Evolutionary conservation across 2,888 invertebrate genomes (phyloP), one percentile per base, ranked within the genome.

Genomic region (Luperina testacea): DNA sequence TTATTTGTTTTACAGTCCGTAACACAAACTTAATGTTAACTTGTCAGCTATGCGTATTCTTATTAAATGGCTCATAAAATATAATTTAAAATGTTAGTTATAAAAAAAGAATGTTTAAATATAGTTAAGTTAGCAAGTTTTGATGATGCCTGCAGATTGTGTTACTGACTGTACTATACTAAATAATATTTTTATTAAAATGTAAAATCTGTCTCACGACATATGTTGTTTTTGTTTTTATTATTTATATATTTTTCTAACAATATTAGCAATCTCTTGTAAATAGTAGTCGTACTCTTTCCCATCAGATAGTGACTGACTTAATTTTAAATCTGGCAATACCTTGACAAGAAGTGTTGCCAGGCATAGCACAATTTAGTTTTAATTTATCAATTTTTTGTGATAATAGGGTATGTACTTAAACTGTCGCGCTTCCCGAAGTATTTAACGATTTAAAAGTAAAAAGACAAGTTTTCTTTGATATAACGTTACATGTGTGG

Each of bases 401-500:
- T 97, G 97, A 97, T 97, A 97, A 94, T 97, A 97, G 95, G 92
- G 86, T 91, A 93, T 89, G 95, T 95, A 94, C 94, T 95, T 96
- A 95, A 93, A 90, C 91, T 89, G 91, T 92, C 92, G 92, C 91
- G 93, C 88, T 90, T 87, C 83, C 84, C 80, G 86, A 87, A 87
- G 90, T 90, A 89, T 93, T 92, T 92, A 83, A 88, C 87, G 84
- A 87, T 84, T 88, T 87, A 82, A 83, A 87, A 80, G 84, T 84
- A 84, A 80, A 95, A 96, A 95, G 95, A 96, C 95, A 94, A 90
- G 68, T 78, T 83, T 91, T 91, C 80, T 88, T 90, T 89, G 83
- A 87, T 88, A 92, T 92, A 94, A 95, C 95, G 96, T 96, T 96
- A 96, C 97, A 96, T 96, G 96, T 96, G 97, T 96, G 96, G 97